Evolutionary conservation across 2,797 vertebrate species (phyloP).

Genomic region (Sternotherus odoratus): DNA sequence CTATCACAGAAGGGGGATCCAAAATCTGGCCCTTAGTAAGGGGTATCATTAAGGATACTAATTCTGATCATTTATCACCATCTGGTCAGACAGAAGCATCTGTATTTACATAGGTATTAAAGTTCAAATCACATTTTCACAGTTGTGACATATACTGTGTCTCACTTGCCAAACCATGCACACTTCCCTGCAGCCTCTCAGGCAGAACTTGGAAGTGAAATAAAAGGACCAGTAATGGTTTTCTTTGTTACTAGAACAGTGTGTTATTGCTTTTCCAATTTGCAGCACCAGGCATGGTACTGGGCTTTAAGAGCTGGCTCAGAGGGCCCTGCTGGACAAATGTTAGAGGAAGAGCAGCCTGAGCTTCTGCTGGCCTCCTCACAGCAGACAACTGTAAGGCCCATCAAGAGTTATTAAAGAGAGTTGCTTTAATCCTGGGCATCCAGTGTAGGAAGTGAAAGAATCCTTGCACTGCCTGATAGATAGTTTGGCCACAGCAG

Average conservation of each 20-base stretch:
- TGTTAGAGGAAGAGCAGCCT: too few species aligned
- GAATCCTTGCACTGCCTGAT: too few species aligned
- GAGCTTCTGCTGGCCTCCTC: too few species aligned
- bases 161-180: rapidly evolving
- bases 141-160: not conserved
- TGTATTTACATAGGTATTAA: not conserved
- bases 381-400: too few species aligned
- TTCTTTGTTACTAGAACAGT: not conserved
- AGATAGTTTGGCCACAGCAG: too few species aligned
- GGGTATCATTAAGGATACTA: not conserved
- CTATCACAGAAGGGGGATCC: not conserved
- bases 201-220: not conserved
- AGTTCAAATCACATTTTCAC: not conserved
- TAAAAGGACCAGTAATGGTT: not conserved
- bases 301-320: too few species aligned
- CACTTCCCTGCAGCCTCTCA: rapidly evolving
- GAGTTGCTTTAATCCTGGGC: too few species aligned
- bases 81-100: not conserved
- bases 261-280: not conserved
- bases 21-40: not conserved
- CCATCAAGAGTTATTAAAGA: too few species aligned
- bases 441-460: too few species aligned
- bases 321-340: too few species aligned
- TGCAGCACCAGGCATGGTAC: not conserved
- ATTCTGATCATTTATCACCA: not conserved